A percentile compares a stretch with the other conserved stretches of the same genome.
Evolutionary conservation across 2,113 vertebrate species (phyloP).

Genomic region (Crotalus tigris): DNA sequence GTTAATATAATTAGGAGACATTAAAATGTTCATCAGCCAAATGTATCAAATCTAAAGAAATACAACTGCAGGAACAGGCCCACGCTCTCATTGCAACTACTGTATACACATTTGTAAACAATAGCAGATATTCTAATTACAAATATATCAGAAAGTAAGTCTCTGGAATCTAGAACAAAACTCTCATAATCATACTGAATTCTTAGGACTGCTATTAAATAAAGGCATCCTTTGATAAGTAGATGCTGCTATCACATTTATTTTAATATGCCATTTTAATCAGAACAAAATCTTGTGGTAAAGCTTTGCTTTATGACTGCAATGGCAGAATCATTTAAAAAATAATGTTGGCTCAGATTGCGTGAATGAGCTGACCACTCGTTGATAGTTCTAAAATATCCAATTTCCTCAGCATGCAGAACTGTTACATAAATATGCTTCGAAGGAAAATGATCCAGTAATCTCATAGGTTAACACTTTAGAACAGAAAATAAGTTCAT

Average conservation of each 20-base stretch:
- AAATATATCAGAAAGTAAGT: not conserved
- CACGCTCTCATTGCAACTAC: not conserved
- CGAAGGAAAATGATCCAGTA: slow-evolving; percentile 7
- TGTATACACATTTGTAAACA: not conserved
- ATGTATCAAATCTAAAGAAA: not conserved
- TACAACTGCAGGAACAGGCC: not conserved
- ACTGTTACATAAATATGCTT: slow-evolving; percentile 12
- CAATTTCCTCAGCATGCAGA: slow-evolving; percentile 5
- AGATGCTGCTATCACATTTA: not conserved
- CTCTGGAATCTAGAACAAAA: not conserved
- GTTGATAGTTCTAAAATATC: slow-evolving; percentile 42
- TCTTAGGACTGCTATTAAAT: not conserved
- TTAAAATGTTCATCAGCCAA: not conserved
- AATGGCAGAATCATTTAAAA: not conserved
- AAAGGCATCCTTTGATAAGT: not conserved
- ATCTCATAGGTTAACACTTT: slow-evolving; percentile 23
- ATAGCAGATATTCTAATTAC: not conserved
- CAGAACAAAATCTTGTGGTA: not conserved
- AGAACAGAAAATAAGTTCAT: not conserved
- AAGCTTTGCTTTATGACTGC: not conserved
- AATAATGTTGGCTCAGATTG: slow-evolving; percentile 1
- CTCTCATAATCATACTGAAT: not conserved
- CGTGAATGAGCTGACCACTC: not conserved
- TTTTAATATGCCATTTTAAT: not conserved
- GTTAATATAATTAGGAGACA: not conserved